Base-by-base conservation (phyloP, 2,797 vertebrate genomes). In the Danio choprae region DNA sequence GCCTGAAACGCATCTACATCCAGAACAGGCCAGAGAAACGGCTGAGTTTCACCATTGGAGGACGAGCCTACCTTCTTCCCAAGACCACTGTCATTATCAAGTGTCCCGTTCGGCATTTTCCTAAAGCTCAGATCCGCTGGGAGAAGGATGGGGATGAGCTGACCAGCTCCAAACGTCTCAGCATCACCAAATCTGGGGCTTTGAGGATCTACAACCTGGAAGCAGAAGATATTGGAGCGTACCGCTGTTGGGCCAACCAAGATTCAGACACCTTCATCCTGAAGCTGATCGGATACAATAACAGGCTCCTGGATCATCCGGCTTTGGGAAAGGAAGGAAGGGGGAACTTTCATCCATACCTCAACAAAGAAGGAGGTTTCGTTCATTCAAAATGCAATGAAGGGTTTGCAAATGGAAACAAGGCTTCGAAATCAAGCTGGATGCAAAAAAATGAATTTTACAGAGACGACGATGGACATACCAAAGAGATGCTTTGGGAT, bases 51-150 rank as follows among this genome's bases (percentile, higher is more conserved):
- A 96, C 94, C 0, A n/a, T 97, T 0, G 97, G 97, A 0, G 93
- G 95, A 77, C 91, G 95, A 5, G 96, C 97, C 50, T 98, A 97
- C 84, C 86, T 98, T 5, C 91, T 97, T 22, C 96, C 96, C 18
- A 94, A 95, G 87, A 97, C 97, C 0, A 96, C 96, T 0, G 89
- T 97, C 74, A 90, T 97, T 0, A 94, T 98, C 83, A 96, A 93
- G 77, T 98, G 97, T 77, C 96, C 97, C 0, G 94, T 97, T 53
- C 86, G 92, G 13, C 86, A 90, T 55, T 97, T 96, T 89, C 95
- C 93, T 73, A 97, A 95, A 78, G 86, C 91, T 1, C 92, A 90
- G 48, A 93, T 98, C 83, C 92, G 16, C 4, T 98, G 97, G 97
- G 92, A 95, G 86, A 98, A 97, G 75, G 95, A 97, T 0, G 92